These are phyloP conservation scores for Pelobates fuscus DNA, from an alignment of 2,113 vertebrate genomes.

Conservation along the genomic window DNA sequence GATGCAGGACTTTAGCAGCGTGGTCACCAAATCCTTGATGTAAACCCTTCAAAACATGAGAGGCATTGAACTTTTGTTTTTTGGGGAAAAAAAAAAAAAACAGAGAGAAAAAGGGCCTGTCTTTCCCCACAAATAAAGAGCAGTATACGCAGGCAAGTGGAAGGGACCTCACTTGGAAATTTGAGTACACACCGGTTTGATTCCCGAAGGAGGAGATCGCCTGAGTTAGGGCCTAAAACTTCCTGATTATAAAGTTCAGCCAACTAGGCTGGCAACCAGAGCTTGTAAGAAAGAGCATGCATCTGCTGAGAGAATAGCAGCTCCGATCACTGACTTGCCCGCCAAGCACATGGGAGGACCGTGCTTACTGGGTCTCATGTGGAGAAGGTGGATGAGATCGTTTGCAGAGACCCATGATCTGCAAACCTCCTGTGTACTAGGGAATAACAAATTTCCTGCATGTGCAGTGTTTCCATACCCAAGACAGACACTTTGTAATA, in stretches of 20 bases:
- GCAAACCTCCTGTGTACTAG: too few species aligned
- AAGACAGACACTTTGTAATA: constrained; percentile 27
- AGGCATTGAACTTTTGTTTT: constrained; percentile 57
- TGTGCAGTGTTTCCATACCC: constrained; percentile 29
- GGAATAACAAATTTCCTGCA: constrained; percentile 1
- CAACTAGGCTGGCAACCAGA: constrained; percentile 61
- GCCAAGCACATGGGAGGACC: constrained; percentile 54
- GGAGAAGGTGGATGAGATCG: neutral
- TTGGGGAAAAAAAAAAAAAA: constrained; percentile 53
- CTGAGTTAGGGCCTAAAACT: too few species aligned
- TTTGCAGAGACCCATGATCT: too few species aligned
- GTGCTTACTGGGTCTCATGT: constrained; percentile 22
- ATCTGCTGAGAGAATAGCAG: constrained; percentile 41
- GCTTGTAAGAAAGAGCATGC: constrained; percentile 56
- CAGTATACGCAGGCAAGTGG: constrained; percentile 35
- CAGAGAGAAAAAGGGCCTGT: constrained; percentile 42
- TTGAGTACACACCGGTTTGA: constrained; percentile 63
- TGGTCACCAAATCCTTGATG: constrained; percentile 84
- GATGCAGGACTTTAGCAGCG: constrained; percentile 82
- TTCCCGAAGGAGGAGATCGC: too few species aligned
- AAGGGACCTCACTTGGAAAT: constrained; percentile 61
- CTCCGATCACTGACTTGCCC: constrained; percentile 56
- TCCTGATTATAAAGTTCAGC: constrained; percentile 41
- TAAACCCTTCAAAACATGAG: constrained; percentile 34
- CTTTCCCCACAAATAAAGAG: neutral